Base-by-base conservation (phyloP, 2,797 vertebrate genomes). In the Sorex maritimensis region DNA sequence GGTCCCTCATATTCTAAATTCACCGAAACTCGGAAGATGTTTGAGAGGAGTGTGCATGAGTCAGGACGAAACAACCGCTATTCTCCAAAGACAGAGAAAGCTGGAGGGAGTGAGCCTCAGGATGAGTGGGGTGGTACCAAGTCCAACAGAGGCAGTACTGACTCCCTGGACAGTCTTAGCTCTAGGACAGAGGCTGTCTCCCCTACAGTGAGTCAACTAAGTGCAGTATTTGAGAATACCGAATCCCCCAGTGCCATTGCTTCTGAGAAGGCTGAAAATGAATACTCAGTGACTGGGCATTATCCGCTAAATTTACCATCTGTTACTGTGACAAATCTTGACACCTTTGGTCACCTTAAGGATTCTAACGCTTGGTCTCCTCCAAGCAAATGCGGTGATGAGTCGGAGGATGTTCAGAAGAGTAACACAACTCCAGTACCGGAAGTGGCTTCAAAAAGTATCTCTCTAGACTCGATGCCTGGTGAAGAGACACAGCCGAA, bases 131-230 rank as follows among this genome's bases (percentile, higher is more conserved):
- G 98, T 91, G 98, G 98, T 67, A 94, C 98, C 0, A 99, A 99
- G 96, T 99, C 99, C 96, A 99, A 99, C 89, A 97, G 99, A 97
- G 99, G 99, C 97, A 99, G 99, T 95, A 99, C 98, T 0, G 99
- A 99, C 97, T 99, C 99, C 21, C 97, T 99, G 98, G 99, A 99
- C 97, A 99, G 99, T 17, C 98, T 99, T 86, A 99, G 99, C 98
- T 99, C 99, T 89, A 98, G 99, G 95, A 99, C 99, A 0, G 99
- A 99, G 96, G 99, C 99, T 0, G 98, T 99, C 80, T 99, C 99
- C 41, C 99, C 99, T 8, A 99, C 99, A 0, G 99, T 99, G 95
- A 99, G 99, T 97, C 99, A 99, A 97, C 99, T 99, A 96, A 99
- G 99, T 0, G 99, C 99, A 14, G 99, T 99, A 28, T 99, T 99